A percentile compares a stretch with the other conserved stretches of the same genome.
phyloP scores from a whole-genome alignment of 2,888 invertebrate species.

The Thera obeliscata region DNA sequence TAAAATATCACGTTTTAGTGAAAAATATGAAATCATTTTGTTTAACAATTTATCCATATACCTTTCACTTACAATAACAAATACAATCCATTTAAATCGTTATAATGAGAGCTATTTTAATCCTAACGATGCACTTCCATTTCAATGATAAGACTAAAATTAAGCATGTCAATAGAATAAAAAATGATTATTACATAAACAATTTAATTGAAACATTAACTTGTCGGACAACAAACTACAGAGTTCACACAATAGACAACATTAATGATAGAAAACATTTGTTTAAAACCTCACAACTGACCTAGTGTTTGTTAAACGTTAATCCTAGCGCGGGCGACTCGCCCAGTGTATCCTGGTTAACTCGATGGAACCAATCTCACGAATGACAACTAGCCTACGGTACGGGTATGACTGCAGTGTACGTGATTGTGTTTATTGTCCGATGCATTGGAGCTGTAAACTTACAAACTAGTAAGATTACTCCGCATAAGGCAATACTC shows the following conservation, averaged over 20 bases:
- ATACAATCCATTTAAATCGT: conserved; percentile 63
- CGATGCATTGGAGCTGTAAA: conserved; percentile 82
- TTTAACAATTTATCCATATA: conserved; percentile 53
- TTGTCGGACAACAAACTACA: conserved; percentile 82
- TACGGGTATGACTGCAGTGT: conserved; percentile 59
- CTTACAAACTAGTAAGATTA: conserved; percentile 82
- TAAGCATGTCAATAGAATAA: conserved; percentile 83
- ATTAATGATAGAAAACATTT: conserved; percentile 64
- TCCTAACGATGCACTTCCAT: conserved; percentile 75
- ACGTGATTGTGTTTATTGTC: conserved; percentile 74
- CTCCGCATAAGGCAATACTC: conserved; percentile 80
- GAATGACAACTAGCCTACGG: conserved; percentile 66
- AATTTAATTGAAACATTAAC: conserved; percentile 81
- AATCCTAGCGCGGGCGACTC: conserved; percentile 49
- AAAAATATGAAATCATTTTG: conserved; percentile 52
- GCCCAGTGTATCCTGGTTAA: conserved; percentile 47
- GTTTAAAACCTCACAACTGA: conserved; percentile 49
- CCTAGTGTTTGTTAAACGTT: conserved; percentile 39
- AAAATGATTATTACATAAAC: conserved; percentile 81
- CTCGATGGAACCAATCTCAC: conserved; percentile 62
- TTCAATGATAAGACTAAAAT: conserved; percentile 77
- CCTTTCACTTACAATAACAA: conserved; percentile 70
- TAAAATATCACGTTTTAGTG: conserved; percentile 8
- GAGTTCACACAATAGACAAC: conserved; percentile 75
- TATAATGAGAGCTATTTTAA: conserved; percentile 77